Percentiles rank a stretch among this genome's conserved stretches.
Evolutionary conservation across 2,113 vertebrate genomes (phyloP).

Genomic region (Opisthocomus hoazin): DNA sequence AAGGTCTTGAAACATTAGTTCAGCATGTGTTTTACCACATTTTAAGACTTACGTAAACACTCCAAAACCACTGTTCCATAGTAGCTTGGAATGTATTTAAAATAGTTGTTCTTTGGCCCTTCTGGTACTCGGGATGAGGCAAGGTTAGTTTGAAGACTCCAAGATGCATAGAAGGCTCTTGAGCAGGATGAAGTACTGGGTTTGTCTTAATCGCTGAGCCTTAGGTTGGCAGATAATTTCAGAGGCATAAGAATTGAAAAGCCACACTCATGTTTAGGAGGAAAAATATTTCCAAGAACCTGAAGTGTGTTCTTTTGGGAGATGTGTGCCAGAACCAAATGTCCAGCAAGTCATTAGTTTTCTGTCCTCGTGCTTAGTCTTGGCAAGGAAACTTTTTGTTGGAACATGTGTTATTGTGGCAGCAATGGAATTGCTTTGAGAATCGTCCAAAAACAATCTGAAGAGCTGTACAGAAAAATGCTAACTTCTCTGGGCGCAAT

Average conservation of each 20-base stretch:
- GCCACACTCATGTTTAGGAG: not conserved
- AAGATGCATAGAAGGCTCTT: not conserved
- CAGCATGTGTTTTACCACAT: not conserved
- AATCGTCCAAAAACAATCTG: slow-evolving; percentile 24
- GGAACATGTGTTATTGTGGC: slow-evolving; percentile 23
- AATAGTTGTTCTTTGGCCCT: not conserved
- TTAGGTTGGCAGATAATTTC: not conserved
- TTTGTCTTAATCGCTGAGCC: not conserved
- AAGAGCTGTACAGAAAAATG: not conserved
- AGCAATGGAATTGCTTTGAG: slow-evolving; percentile 32
- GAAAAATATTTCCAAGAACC: not conserved
- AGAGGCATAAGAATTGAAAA: not conserved
- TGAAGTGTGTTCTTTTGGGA: not conserved
- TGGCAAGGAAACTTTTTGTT: not conserved
- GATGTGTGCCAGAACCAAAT: not conserved
- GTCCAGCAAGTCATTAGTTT: slow-evolving; percentile 16
- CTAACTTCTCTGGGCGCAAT: not conserved
- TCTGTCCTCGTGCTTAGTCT: not conserved
- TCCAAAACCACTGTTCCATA: not conserved
- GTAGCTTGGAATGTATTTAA: not conserved
- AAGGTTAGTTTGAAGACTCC: not conserved
- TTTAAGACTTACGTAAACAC: not conserved
- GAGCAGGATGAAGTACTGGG: not conserved
- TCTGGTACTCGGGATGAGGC: not conserved
- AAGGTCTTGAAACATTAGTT: not conserved